Evolutionary conservation across 1,140 invertebrate genomes (phyloP).

Genomic region (Hyles vespertilio): DNA sequence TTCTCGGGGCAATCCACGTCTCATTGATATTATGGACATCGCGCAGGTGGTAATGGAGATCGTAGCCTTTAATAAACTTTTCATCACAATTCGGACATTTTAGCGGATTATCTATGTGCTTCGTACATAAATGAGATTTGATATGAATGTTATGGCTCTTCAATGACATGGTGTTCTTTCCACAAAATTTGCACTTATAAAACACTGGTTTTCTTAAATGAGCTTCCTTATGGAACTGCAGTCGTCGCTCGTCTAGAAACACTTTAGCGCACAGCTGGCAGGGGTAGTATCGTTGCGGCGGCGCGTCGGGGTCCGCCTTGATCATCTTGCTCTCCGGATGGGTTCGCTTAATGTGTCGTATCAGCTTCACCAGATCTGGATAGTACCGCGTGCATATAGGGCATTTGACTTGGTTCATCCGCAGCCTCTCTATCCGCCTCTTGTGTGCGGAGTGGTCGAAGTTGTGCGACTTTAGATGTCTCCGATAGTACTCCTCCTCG

Average conservation of each 20-base stretch:
- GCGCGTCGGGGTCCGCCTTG: slow-evolving; percentile 67
- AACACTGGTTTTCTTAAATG: slow-evolving; percentile 64
- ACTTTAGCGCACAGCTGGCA: slow-evolving; percentile 69
- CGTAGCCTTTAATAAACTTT: slow-evolving; percentile 57
- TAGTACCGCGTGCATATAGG: slow-evolving; percentile 65
- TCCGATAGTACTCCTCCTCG: slow-evolving; percentile 49
- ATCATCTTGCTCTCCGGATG: slow-evolving; percentile 74
- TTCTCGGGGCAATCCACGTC: slow-evolving; percentile 58
- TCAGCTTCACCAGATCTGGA: slow-evolving; percentile 56
- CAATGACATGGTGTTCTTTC: slow-evolving; percentile 61
- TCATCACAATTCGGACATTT: slow-evolving; percentile 63
- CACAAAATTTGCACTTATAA: slow-evolving; percentile 71
- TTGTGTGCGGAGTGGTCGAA: slow-evolving; percentile 63
- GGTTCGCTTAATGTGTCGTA: slow-evolving; percentile 57
- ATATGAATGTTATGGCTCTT: slow-evolving; percentile 64
- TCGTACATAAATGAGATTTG: slow-evolving; percentile 58
- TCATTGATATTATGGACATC: slow-evolving; percentile 61
- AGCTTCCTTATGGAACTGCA: slow-evolving; percentile 56
- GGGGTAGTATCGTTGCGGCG: slow-evolving; percentile 43
- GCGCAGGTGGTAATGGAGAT: slow-evolving; percentile 62
- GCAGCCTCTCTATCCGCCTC: slow-evolving; percentile 51
- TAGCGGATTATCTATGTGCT: slow-evolving; percentile 57
- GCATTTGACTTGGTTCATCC: slow-evolving; percentile 66
- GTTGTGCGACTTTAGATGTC: slow-evolving; percentile 66
- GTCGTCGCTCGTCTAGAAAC: slow-evolving; percentile 55